phyloP scores from a whole-genome alignment of 1,140 invertebrate species.

The Pinna nobilis region DNA sequence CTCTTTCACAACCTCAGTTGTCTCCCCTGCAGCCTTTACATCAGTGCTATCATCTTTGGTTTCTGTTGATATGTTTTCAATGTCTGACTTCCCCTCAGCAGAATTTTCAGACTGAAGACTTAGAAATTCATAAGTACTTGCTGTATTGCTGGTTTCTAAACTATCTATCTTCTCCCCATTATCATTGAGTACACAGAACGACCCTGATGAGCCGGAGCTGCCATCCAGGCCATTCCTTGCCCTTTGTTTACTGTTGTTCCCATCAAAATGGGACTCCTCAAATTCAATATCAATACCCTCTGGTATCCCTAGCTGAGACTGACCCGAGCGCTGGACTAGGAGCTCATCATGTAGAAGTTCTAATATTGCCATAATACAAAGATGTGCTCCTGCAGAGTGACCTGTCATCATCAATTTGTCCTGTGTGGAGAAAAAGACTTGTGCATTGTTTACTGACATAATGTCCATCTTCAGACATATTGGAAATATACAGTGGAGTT shows the following conservation, averaged over 20 bases:
- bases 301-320: conserved; percentile 1
- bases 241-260: conserved; percentile 4
- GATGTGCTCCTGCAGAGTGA: conserved; percentile 72
- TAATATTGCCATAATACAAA: conserved; percentile 67
- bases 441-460: neutral
- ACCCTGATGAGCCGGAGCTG: conserved; percentile 62
- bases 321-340: conserved; percentile 7
- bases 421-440: conserved; percentile 45
- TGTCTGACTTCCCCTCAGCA: conserved; percentile 13
- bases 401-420: conserved; percentile 69
- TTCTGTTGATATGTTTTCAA: conserved; percentile 4
- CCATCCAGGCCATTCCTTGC: conserved; percentile 43
- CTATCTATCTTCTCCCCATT: conserved; percentile 33
- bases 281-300: conserved; percentile 42
- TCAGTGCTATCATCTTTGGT: neutral
- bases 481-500: neutral
- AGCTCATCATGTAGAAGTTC: conserved; percentile 65
- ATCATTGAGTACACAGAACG: conserved; percentile 60
- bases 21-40: conserved; percentile 34
- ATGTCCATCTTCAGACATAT: neutral
- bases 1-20: conserved; percentile 18
- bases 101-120: neutral
- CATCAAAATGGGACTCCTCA: conserved; percentile 54
- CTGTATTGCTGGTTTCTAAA: conserved; percentile 20
- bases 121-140: conserved; percentile 26